Percentiles rank a stretch among this genome's conserved stretches.
Conservation (phyloP, 1,140 invertebrate genomes). For the Nixonia krombeini region DNA sequence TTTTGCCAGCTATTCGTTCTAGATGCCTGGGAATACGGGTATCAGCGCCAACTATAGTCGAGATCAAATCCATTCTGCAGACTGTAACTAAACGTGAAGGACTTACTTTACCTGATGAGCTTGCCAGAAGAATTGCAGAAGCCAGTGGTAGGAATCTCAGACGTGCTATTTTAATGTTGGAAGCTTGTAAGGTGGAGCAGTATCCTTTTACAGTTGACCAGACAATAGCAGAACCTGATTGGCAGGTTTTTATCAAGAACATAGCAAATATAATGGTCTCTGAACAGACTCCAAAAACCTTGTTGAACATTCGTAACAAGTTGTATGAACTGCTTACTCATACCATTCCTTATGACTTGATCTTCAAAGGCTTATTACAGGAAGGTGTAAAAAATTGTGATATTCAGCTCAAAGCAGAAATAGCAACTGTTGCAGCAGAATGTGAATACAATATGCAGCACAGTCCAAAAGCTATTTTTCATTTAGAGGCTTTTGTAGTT, state of each 20-base stretch:
- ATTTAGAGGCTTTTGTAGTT: conserved; percentile 96
- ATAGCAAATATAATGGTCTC: conserved; percentile 90
- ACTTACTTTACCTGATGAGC: conserved; percentile 81
- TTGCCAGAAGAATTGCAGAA: conserved; percentile 85
- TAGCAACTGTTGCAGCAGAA: conserved; percentile 86
- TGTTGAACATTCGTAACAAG: conserved; percentile 88
- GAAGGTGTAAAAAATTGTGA: conserved; percentile 93
- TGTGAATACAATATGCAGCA: conserved; percentile 92
- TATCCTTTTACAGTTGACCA: conserved; percentile 90
- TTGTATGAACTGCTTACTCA: conserved; percentile 96
- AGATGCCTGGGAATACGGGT: conserved; percentile 94
- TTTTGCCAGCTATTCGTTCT: conserved; percentile 95
- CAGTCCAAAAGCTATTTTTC: conserved; percentile 96
- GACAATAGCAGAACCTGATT: conserved; percentile 90
- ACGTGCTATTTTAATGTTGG: conserved; percentile 92
- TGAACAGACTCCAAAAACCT: conserved; percentile 88
- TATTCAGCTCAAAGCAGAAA: conserved; percentile 87
- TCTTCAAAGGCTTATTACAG: conserved; percentile 90
- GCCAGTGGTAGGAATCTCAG: conserved; percentile 93
- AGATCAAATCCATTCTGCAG: conserved; percentile 81
- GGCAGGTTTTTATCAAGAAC: conserved; percentile 90
- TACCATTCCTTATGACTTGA: conserved; percentile 93
- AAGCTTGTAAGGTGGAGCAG: conserved; percentile 94
- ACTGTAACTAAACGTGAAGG: conserved; percentile 89
- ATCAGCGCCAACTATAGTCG: conserved; percentile 84